Percentiles rank a stretch among this genome's conserved stretches.
These are phyloP conservation scores for Aleiodes sp. DNA, from an alignment of 1,140 invertebrate species.

Conservation along the genomic window DNA sequence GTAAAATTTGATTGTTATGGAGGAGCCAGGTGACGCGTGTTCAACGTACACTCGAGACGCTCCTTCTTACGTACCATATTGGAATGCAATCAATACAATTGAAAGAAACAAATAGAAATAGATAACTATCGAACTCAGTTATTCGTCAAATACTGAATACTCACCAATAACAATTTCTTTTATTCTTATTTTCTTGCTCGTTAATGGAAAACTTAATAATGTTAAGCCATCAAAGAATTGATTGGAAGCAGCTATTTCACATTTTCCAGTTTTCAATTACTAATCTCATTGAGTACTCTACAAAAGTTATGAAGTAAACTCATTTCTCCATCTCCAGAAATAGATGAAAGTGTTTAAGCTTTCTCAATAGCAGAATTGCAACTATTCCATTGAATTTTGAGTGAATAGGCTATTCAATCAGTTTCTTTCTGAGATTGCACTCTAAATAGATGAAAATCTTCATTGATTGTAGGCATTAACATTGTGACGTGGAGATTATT, in stretches of 20 bases:
- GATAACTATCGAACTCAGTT: neutral
- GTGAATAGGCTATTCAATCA: no score
- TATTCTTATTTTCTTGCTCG: neutral
- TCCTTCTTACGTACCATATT: neutral
- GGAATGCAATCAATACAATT: neutral
- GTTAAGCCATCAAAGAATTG: neutral
- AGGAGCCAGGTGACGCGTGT: conserved; percentile 18
- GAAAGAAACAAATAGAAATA: neutral
- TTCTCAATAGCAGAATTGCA: no score
- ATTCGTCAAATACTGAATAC: neutral
- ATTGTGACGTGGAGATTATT: no score
- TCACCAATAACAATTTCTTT: neutral
- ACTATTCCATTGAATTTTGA: no score
- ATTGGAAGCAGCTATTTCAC: neutral
- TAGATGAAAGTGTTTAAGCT: no score
- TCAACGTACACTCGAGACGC: neutral
- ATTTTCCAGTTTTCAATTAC: neutral
- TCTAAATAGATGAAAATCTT: no score
- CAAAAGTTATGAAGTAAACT: no score
- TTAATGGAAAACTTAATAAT: neutral
- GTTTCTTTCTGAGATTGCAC: no score
- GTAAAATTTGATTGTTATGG: conserved; percentile 31
- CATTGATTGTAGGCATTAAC: no score
- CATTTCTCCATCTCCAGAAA: no score
- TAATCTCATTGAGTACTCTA: no score